Conservation (phyloP, 2,888 invertebrate species). For the Dynastes maya region DNA sequence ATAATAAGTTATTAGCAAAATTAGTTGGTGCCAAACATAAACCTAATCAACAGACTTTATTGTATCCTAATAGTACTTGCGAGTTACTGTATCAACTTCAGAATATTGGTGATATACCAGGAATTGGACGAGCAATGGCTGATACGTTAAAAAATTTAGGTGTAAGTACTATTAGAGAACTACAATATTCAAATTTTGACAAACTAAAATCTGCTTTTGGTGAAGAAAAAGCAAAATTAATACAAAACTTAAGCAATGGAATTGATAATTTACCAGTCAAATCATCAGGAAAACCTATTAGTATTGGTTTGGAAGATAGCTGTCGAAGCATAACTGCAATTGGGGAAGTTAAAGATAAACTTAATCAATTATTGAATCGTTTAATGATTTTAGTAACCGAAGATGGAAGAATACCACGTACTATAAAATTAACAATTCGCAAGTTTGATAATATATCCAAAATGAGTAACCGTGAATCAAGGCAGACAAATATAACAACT, state of each 20-base stretch:
- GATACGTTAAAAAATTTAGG: constrained; percentile 78
- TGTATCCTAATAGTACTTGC: constrained; percentile 80
- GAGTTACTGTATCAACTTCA: constrained; percentile 79
- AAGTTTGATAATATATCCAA: constrained; percentile 81
- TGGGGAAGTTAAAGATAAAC: constrained; percentile 82
- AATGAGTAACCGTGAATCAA: constrained; percentile 81
- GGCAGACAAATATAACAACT: constrained; percentile 82
- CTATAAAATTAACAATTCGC: constrained; percentile 82
- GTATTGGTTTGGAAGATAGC: constrained; percentile 86
- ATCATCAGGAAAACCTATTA: constrained; percentile 83
- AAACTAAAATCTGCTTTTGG: constrained; percentile 75
- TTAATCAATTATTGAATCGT: constrained; percentile 79
- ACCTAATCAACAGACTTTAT: constrained; percentile 87
- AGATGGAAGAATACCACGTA: constrained; percentile 85
- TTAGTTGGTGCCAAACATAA: constrained; percentile 82
- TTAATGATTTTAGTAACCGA: constrained; percentile 81
- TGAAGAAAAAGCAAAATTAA: constrained; percentile 78
- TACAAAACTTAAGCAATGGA: constrained; percentile 83
- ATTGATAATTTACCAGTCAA: constrained; percentile 83
- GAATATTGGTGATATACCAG: constrained; percentile 79
- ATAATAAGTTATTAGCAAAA: constrained; percentile 89
- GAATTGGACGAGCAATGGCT: constrained; percentile 82
- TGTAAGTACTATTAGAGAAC: constrained; percentile 78
- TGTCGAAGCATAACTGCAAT: constrained; percentile 82
- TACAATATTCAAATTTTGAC: constrained; percentile 77